Evolutionary conservation across 2,113 vertebrate genomes (phyloP).

Genomic region (Mustelus asterias): DNA sequence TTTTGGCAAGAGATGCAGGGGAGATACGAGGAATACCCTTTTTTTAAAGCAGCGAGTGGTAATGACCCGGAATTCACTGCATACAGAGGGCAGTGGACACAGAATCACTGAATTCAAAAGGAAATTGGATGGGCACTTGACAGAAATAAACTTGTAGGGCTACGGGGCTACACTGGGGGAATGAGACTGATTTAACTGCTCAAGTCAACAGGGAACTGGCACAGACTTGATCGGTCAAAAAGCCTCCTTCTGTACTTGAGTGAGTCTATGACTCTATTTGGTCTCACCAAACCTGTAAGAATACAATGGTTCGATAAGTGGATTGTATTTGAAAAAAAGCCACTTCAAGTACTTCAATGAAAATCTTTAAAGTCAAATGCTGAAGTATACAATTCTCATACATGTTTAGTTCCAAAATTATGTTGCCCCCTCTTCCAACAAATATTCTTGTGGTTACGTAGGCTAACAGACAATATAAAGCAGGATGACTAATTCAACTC

Average conservation of each 20-base stretch:
- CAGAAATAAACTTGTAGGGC: not conserved
- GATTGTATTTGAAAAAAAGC: not conserved
- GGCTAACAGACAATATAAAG: not conserved
- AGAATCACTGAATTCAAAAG: not conserved
- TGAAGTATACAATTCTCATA: not conserved
- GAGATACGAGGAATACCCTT: not conserved
- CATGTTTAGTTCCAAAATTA: not conserved
- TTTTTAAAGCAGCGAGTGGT: not conserved
- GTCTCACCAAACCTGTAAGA: not conserved
- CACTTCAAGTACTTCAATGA: not conserved
- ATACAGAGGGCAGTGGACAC: not conserved
- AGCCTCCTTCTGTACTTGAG: no score
- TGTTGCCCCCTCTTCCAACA: no score
- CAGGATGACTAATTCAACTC: not conserved
- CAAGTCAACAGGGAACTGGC: no score
- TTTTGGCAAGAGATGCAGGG: not conserved
- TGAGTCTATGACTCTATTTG: not conserved
- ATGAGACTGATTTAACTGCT: not conserved
- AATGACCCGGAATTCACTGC: not conserved
- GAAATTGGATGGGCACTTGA: not conserved
- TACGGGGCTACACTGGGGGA: not conserved
- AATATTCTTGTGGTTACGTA: not conserved
- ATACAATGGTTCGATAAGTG: not conserved
- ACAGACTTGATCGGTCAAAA: not conserved
- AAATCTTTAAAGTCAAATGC: not conserved